Conservation (phyloP, 2,113 vertebrate species). For the Paramormyrops kingsleyae region DNA sequence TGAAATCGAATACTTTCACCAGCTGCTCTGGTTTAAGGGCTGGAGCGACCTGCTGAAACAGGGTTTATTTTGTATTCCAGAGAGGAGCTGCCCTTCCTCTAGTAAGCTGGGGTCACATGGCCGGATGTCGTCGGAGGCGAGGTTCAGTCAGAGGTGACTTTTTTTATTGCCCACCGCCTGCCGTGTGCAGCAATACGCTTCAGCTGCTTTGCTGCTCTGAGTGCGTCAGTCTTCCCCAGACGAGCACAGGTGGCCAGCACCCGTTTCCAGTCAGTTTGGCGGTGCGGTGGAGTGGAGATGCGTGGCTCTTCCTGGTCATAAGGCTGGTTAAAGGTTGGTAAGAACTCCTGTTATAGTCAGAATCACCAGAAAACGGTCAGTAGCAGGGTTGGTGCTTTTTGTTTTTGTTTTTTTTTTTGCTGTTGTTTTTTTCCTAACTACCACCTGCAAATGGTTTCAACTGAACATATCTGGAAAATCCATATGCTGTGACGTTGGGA, state of each 20-base stretch:
- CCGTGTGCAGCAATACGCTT: slow-evolving; percentile 8
- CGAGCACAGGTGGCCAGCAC: slow-evolving; percentile 26
- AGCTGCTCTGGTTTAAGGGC: neutral
- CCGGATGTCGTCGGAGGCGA: slow-evolving; percentile 14
- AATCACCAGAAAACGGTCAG: slow-evolving; percentile 40
- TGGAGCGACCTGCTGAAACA: slow-evolving; percentile 1
- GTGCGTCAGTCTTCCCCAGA: slow-evolving; percentile 29
- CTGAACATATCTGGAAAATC: neutral
- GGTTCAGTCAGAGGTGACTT: slow-evolving; percentile 19
- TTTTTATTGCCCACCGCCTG: slow-evolving; percentile 5
- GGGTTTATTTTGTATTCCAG: slow-evolving; percentile 35
- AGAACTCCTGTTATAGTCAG: slow-evolving; percentile 33
- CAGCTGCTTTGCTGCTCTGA: slow-evolving; percentile 1
- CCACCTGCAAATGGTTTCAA: neutral
- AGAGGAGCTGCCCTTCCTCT: slow-evolving; percentile 29
- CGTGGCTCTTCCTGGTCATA: slow-evolving; percentile 36
- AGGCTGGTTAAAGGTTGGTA: slow-evolving; percentile 38
- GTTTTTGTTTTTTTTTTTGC: too few species aligned
- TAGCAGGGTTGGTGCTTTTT: slow-evolving; percentile 17
- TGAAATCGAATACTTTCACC: slow-evolving; percentile 26
- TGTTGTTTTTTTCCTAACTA: slow-evolving; percentile 14
- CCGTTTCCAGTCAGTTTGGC: slow-evolving; percentile 27
- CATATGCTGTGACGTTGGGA: neutral
- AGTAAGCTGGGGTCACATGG: slow-evolving; percentile 18
- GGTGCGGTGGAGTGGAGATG: slow-evolving; percentile 14